Evolutionary conservation across 2,113 vertebrate species (phyloP), one percentile per base, ranked within the genome.

Genomic region (Chloroceryle aenea): DNA sequence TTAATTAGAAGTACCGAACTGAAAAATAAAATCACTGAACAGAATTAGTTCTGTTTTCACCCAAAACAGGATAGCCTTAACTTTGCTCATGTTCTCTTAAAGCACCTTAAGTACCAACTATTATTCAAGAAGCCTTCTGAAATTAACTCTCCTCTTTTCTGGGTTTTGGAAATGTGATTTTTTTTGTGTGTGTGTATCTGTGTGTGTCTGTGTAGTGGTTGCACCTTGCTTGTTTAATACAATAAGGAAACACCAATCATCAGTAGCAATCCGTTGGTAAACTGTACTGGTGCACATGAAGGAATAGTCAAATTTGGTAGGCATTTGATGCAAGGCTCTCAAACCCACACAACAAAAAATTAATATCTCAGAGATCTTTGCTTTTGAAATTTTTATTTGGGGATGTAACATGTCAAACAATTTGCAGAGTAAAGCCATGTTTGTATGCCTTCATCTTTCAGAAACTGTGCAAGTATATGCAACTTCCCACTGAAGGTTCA

Each of bases 231-330:
- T 52, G 26, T 47, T 88, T 75, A 67, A 40, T 52, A 21, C 14
- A 40, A 9, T 26, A 72, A 48, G 22, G 32, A 87, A 45, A 32
- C 26, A 62, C 17, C 59, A 80, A 16, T 5, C 10, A 12, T 11
- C 47, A 13, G 4, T 21, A 55, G 40, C 25, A 66, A 6, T 8
- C 12, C 11, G 2, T 23, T 30, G 10, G 9, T 14, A 30, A 78
- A 30, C 16, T 17, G 8, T 17, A 18, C 8, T 4, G 19, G 19
- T 43, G 48, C 3, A 40, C 9, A 7, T 0, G 0, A 2, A 87
- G 7, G 40, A 66, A n/a, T 0, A 61, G 11, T 22, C 6, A 68
- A 38, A 19, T 1, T 64, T 25, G 11, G 76, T 10, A 61, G 13
- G 5, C 12, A 56, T 1, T 42, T 38, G 9, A 32, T 55, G 38